phyloP scores from a whole-genome alignment of 1,140 invertebrate species.

The Dinoponera quadriceps region DNA sequence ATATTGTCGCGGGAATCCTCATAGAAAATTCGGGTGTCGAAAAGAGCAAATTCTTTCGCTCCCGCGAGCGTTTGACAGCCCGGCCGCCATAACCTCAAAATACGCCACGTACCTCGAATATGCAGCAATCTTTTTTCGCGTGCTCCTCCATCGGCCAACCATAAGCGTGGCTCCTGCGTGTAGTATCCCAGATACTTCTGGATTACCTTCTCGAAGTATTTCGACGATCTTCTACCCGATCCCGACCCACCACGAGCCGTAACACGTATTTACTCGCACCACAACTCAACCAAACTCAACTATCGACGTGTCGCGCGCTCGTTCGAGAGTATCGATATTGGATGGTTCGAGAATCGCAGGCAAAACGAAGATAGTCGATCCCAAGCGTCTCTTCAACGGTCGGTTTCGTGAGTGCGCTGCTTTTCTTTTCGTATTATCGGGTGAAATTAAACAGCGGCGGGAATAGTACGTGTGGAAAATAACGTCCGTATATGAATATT shows the following conservation, averaged over 20 bases:
- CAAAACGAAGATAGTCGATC: not conserved
- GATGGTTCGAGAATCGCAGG: not conserved
- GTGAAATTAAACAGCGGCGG: too few species aligned
- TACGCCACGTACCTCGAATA: conserved; percentile 52
- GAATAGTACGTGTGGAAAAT: too few species aligned
- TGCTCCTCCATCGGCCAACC: conserved; percentile 42
- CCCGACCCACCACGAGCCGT: not conserved
- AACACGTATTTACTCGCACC: not conserved
- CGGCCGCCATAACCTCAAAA: conserved; percentile 59
- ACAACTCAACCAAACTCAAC: not conserved
- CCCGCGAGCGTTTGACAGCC: not conserved
- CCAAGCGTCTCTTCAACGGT: not conserved
- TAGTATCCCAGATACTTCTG: not conserved
- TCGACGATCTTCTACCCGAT: not conserved
- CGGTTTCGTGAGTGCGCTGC: not conserved
- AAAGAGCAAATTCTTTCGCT: not conserved
- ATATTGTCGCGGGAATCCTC: not conserved
- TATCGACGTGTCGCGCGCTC: not conserved
- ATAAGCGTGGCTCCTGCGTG: not conserved
- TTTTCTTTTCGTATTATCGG: not conserved
- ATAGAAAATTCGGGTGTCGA: not conserved
- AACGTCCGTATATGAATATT: too few species aligned
- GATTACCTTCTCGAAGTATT: not conserved
- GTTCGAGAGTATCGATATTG: conserved; percentile 44
- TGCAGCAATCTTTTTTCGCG: not conserved